Conservation (phyloP, 2,113 vertebrate genomes). For the Hystrix cristata region DNA sequence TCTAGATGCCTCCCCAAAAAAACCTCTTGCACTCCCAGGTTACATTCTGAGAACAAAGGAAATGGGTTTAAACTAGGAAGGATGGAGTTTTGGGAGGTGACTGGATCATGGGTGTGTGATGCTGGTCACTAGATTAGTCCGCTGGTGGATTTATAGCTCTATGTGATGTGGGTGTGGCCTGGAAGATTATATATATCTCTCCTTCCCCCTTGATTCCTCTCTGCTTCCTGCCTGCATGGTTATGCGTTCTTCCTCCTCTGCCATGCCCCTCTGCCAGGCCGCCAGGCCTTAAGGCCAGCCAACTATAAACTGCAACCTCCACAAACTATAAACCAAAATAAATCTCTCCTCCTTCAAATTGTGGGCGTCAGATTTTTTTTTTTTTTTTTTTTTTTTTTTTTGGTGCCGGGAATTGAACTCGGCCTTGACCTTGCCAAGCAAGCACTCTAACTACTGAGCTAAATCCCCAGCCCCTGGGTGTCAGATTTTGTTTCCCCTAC, state of each 20-base stretch:
- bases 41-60: constrained; percentile 12
- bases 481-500: background rate
- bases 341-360: background rate
- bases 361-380: background rate
- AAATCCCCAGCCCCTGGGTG: background rate
- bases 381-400: too few relatives aligned
- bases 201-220: background rate
- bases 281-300: background rate
- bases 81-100: background rate
- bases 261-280: background rate
- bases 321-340: background rate
- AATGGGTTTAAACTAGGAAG: constrained; percentile 18
- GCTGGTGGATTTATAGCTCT: background rate
- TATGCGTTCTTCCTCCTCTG: background rate
- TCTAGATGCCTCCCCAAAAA: background rate
- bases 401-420: too few relatives aligned
- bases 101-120: background rate
- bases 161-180: background rate
- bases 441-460: too few relatives aligned
- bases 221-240: background rate
- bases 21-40: background rate
- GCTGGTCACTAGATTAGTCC: background rate
- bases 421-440: too few relatives aligned
- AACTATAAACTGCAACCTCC: background rate
- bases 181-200: background rate